phyloP scores from a whole-genome alignment of 2,888 invertebrate species.

The Mythimna impura region DNA sequence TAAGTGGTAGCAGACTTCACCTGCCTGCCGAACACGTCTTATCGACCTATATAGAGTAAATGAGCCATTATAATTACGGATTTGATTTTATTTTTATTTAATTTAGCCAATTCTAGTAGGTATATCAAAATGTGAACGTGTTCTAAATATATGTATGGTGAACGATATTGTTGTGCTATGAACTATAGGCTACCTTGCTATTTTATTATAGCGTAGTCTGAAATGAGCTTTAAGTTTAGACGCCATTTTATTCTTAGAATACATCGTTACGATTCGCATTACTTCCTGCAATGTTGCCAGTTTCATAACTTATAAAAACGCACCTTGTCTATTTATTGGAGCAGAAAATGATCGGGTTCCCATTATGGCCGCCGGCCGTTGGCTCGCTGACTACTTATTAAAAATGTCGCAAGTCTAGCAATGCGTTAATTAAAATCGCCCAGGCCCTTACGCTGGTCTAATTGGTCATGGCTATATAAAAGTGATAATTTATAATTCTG shows the following conservation, averaged over 20 bases:
- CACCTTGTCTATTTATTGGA: constrained; percentile 49
- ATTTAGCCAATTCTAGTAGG: too few relatives aligned
- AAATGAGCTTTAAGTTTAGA: too few relatives aligned
- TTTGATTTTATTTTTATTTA: too few relatives aligned
- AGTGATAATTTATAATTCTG: constrained; percentile 34
- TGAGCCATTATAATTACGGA: not conserved
- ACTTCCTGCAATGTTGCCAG: constrained; percentile 26
- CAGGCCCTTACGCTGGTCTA: constrained; percentile 31
- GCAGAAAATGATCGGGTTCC: constrained; percentile 57
- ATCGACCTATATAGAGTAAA: not conserved
- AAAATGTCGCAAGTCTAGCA: constrained; percentile 51
- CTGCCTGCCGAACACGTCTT: not conserved
- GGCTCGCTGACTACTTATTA: constrained; percentile 41
- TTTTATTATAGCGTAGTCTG: too few relatives aligned
- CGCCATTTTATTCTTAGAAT: constrained; percentile 5
- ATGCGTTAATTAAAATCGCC: constrained; percentile 56
- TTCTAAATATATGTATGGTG: too few relatives aligned
- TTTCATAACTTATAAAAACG: constrained; percentile 46
- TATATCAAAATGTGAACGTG: too few relatives aligned
- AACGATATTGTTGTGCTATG: too few relatives aligned
- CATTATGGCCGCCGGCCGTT: constrained; percentile 45
- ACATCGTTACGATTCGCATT: not conserved
- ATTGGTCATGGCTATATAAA: constrained; percentile 49
- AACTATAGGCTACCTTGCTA: too few relatives aligned
- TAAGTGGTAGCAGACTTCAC: not conserved